Evolutionary conservation across 2,888 invertebrate genomes (phyloP).

Genomic region (Coelopa pilipes): DNA sequence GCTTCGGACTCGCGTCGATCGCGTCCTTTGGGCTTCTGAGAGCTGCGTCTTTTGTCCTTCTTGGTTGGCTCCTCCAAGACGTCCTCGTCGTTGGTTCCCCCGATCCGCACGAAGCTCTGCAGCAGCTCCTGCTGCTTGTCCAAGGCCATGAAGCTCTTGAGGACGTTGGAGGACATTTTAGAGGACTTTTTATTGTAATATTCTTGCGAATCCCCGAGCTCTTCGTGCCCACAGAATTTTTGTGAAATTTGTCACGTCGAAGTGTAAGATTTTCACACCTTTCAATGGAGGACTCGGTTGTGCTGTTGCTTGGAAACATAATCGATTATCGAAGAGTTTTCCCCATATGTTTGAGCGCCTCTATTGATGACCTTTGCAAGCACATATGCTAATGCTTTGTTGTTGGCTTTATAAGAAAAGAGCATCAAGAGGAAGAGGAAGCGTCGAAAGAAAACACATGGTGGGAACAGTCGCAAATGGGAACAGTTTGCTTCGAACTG

Average conservation of each 20-base stretch:
- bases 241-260: conserved; percentile 21
- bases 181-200: not conserved
- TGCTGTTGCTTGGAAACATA: conserved; percentile 54
- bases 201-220: not conserved
- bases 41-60: conserved; percentile 36
- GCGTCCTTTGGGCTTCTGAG: conserved; percentile 49
- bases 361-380: conserved; percentile 14
- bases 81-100: conserved; percentile 69
- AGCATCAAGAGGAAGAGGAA: not conserved
- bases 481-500: not conserved
- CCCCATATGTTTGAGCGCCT: not conserved
- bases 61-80: conserved; percentile 65
- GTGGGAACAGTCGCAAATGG: not conserved
- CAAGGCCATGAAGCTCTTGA: conserved; percentile 74
- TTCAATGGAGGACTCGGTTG: conserved; percentile 46
- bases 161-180: conserved; percentile 64
- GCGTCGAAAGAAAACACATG: no score
- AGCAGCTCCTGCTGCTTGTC: conserved; percentile 79
- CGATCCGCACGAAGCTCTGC: conserved; percentile 82
- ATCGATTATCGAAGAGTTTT: conserved; percentile 29
- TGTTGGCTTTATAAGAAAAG: not conserved
- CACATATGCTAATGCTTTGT: not conserved
- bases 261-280: conserved; percentile 53
- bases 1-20: conserved; percentile 48
- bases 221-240: not conserved